Evolutionary conservation across 1,140 invertebrate genomes (phyloP), one percentile per base, ranked within the genome.

Genomic region (Drosophila obscura): DNA sequence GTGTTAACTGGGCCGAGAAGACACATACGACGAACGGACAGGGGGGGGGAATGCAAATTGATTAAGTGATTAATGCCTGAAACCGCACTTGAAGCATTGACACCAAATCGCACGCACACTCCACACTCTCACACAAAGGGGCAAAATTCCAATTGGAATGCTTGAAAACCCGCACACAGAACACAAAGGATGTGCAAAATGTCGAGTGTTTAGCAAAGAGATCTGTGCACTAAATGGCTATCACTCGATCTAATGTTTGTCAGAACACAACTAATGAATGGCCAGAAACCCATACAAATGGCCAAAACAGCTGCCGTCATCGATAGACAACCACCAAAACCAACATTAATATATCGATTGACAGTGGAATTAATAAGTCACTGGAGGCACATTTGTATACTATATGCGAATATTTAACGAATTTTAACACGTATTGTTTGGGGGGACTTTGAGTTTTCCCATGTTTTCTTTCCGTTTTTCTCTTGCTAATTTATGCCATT

Each of bases 221-320:
- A 39, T 39, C 35, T 39, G 11, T 39, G 4, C 35, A 5, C 45
- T 35, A 49, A 39, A 75, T 64, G 66, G 65, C 13, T 13, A 39
- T 39, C 11, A 39, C 35, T 39, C 11, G 35, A 39, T 39, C 35
- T 39, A 13, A 11, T 39, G 13, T 39, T 39, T 39, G 9, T 35
- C 31, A 35, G 11, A 11, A 35, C 9, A 19, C 19, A 19, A 19
- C 19, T 35, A 35, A 35, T 35, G 31, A 35, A 35, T 39, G 35
- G 35, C 35, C 35, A 39, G 35, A 39, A 63, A 63, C 45, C 45
- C 45, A 48, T 48, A 48, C 31, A 57, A 61, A 72, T 57, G 65
- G 66, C 58, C 59, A 81, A 87, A 87, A 88, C 83, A 88, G 83
- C 83, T 87, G 83, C 84, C 83, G 82, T 87, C 82, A 88, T 77